phyloP scores from a whole-genome alignment of 2,888 invertebrate genomes.

The Pandemis cinnamomeana region DNA sequence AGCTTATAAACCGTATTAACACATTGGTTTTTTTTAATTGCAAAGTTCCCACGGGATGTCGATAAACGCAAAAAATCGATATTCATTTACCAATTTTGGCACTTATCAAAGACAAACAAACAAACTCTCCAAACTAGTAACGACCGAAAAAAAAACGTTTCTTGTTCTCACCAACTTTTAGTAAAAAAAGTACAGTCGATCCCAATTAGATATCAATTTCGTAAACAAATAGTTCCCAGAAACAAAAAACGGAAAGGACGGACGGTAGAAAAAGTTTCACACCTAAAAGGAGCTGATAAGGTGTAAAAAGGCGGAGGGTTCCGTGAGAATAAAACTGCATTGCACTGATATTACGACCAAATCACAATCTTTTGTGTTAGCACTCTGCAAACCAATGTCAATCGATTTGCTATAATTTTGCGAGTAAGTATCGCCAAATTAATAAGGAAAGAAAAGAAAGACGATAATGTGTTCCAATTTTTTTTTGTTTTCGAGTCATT shows the following conservation, averaged over 20 bases:
- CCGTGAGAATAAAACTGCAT: background rate
- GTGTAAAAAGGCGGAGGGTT: background rate
- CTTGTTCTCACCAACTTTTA: slow-evolving; percentile 9
- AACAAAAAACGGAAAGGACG: slow-evolving; percentile 53
- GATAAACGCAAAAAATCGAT: too few species aligned
- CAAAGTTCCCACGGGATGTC: too few species aligned
- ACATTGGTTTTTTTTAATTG: background rate
- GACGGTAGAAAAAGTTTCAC: slow-evolving; percentile 46
- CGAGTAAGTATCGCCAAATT: too few species aligned
- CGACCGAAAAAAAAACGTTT: background rate
- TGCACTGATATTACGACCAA: too few species aligned
- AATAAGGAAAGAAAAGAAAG: too few species aligned
- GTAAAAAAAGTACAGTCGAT: slow-evolving; percentile 26
- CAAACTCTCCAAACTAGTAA: background rate
- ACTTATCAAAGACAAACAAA: background rate
- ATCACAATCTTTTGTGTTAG: too few species aligned
- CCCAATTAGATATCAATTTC: slow-evolving; percentile 65
- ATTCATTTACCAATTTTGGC: background rate
- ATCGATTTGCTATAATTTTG: too few species aligned
- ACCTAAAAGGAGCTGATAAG: slow-evolving; percentile 31
- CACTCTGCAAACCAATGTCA: too few species aligned
- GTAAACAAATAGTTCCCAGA: slow-evolving; percentile 63
- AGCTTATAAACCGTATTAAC: too few species aligned
- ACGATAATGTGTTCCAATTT: too few species aligned
- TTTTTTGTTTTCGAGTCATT: background rate